Base-by-base conservation (phyloP, 1,140 invertebrate species). In the Sarcophaga peregrina region DNA sequence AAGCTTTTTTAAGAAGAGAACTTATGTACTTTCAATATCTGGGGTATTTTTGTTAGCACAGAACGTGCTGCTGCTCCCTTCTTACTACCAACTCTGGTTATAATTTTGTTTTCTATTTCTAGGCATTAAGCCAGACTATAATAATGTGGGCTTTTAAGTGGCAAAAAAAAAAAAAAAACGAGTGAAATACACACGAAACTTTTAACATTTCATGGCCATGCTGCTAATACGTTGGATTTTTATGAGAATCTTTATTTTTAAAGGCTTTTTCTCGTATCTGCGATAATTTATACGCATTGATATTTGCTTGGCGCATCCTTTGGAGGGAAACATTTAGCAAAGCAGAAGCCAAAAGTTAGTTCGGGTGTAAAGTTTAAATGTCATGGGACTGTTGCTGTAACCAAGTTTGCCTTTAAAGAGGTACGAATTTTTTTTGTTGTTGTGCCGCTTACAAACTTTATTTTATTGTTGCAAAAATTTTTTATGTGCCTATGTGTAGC, bases 241-340 rank as follows among this genome's bases (percentile, higher is more conserved):
- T 76, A 47, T 46, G 25, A 37, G 25, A 17, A 20, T 6, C 6
- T 73, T 73, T 74, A 11, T 9, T 37, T 73, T 74, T 45, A 10
- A 52, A 52, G 8, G 25, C 73, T 15, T 45, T 45, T 74, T 74
- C 10, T 68, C 8, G n/a, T 68, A 68, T 17, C n/a, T 68, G 25
- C 13, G 25, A 37, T 74, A 45, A 10, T 7, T 20, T 20, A 68
- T 78, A 78, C 75, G 75, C 75, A 78, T 78, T 78, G 75, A 78
- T 37, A 50, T 76, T 48, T 76, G 74, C 8, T 78, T 78, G 50
- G 50, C 50, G 75, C 75, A 78, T 78, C 75, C 75, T 17, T 78
- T 47, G 4, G 62, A 8, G 9, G 68, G 68, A 20, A 52, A 78
- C 50, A 20, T 68, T 68, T 58, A 5, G 25, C 25, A 37, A 1